Percentiles rank a stretch among this genome's conserved stretches.
phyloP scores from a whole-genome alignment of 1,140 invertebrate genomes.

The Drosophila melanogaster region DNA sequence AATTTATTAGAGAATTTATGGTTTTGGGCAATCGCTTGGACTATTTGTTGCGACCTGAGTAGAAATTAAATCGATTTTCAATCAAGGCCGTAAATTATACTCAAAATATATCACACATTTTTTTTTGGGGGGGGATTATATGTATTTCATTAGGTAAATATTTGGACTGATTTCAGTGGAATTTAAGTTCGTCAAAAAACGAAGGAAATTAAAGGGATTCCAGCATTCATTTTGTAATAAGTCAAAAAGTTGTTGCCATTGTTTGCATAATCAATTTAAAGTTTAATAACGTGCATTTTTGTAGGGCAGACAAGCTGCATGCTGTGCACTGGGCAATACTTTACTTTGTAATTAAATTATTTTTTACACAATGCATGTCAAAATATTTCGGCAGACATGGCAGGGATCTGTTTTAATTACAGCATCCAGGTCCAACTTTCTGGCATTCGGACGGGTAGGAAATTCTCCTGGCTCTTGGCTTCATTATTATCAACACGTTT shows the following conservation, averaged over 20 bases:
- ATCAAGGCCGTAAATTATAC: slow-evolving; percentile 68
- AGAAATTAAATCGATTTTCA: slow-evolving; percentile 64
- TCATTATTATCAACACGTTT: slow-evolving; percentile 78
- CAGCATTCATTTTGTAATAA: too few relatives aligned
- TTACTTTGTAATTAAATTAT: slow-evolving; percentile 5
- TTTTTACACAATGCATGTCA: slow-evolving; percentile 15
- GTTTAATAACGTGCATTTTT: not conserved
- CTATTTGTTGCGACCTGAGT: slow-evolving; percentile 40
- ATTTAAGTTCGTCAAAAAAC: not conserved
- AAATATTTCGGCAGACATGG: slow-evolving; percentile 18
- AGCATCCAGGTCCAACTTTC: slow-evolving; percentile 30
- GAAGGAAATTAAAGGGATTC: not conserved
- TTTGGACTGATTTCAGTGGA: not conserved
- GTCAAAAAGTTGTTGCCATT: too few relatives aligned
- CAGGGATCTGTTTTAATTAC: slow-evolving; percentile 50
- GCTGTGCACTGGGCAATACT: too few relatives aligned
- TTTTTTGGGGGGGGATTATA: slow-evolving; percentile 1
- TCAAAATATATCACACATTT: slow-evolving; percentile 19
- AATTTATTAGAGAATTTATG: slow-evolving; percentile 73
- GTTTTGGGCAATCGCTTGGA: slow-evolving; percentile 51
- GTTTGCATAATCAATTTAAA: not conserved
- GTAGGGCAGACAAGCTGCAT: not conserved
- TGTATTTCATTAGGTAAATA: slow-evolving; percentile 8
- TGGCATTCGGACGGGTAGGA: slow-evolving; percentile 40
- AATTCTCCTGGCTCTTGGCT: slow-evolving; percentile 38